phyloP scores from a whole-genome alignment of 2,888 invertebrate species.

The Stratiomys singularior region DNA sequence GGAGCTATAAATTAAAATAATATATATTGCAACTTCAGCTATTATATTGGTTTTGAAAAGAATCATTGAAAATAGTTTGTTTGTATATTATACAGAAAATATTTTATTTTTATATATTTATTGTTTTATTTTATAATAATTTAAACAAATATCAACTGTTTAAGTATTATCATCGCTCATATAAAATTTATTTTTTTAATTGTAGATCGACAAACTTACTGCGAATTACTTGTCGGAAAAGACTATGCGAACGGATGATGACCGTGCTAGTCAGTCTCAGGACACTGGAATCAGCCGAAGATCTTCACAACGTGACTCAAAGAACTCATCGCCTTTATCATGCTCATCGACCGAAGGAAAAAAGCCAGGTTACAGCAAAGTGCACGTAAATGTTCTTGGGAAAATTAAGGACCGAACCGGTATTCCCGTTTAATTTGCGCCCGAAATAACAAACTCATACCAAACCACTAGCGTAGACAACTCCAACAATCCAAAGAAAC shows the following conservation, averaged over 20 bases:
- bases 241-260: conserved; percentile 10
- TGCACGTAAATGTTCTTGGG: conserved; percentile 65
- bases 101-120: too few species aligned
- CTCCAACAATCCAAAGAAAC: background rate
- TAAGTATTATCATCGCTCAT: too few species aligned
- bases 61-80: too few species aligned
- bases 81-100: too few species aligned
- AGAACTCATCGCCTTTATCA: conserved; percentile 63
- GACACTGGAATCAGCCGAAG: conserved; percentile 56
- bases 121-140: too few species aligned
- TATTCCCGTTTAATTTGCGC: conserved; percentile 61
- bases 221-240: conserved; percentile 57
- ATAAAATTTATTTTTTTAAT: background rate
- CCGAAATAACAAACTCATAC: background rate
- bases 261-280: conserved; percentile 46
- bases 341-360: conserved; percentile 57
- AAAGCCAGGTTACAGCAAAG: conserved; percentile 61
- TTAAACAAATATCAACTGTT: too few species aligned
- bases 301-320: conserved; percentile 58
- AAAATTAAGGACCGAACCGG: conserved; percentile 66
- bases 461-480: background rate
- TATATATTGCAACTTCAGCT: too few species aligned
- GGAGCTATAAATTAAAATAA: too few species aligned
- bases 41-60: too few species aligned
- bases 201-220: conserved; percentile 59